These are phyloP conservation scores for Leucophenga montana DNA, from an alignment of 2,888 invertebrate species.

Conservation along the genomic window DNA sequence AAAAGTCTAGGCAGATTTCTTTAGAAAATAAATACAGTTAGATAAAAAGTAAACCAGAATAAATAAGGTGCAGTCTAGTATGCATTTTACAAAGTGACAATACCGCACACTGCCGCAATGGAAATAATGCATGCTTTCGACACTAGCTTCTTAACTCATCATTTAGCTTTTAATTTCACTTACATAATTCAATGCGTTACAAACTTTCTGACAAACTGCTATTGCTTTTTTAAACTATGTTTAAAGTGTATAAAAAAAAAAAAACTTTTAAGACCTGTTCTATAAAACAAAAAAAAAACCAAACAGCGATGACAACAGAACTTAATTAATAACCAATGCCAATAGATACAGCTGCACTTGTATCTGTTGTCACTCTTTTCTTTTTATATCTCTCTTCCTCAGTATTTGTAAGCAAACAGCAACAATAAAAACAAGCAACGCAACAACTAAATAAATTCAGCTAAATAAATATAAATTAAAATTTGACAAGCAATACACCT, in stretches of 20 bases:
- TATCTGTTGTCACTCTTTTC: background rate
- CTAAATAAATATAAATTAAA: constrained; percentile 21
- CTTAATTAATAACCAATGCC: constrained; percentile 23
- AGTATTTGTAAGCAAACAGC: background rate
- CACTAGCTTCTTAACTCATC: no score
- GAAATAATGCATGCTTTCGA: no score
- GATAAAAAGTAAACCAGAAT: no score
- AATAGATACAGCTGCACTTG: constrained; percentile 24
- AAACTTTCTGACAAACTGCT: no score
- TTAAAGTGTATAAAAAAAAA: background rate
- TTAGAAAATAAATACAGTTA: no score
- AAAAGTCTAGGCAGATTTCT: no score
- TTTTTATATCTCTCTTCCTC: background rate
- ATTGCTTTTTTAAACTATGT: no score
- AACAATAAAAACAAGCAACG: constrained; percentile 5
- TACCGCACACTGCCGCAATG: no score
- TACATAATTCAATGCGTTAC: no score
- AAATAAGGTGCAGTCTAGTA: no score
- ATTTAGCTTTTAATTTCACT: background rate
- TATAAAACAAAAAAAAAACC: background rate
- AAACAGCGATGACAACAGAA: constrained; percentile 4
- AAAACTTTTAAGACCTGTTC: constrained; percentile 12
- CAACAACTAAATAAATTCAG: constrained; percentile 5
- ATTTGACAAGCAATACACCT: constrained; percentile 6
- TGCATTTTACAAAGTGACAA: no score